Base-by-base conservation (phyloP, 1,140 invertebrate genomes). In the Oppia nitens region DNA sequence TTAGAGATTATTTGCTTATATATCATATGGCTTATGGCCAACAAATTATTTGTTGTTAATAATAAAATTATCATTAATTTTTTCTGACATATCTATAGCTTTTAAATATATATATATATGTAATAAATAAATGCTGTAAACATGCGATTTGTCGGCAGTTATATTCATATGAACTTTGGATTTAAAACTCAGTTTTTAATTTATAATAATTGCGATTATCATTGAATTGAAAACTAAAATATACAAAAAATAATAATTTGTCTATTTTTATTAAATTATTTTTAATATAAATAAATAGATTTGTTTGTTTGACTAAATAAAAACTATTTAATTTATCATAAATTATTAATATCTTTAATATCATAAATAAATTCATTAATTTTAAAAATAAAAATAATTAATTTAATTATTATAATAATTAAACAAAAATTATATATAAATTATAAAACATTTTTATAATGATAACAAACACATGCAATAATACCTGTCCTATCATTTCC, bases 121-220 rank as follows among this genome's bases (percentile, higher is more conserved):
- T 32, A 60, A 55, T 25, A 24, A 47, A 29, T 51, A 64, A 52
- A 29, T 23, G 32, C 25, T 14, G 9, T 59, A 20, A 9, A 60
- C 32, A 60, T 9, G 60, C 11, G 53, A 26, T 17, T 23, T 32
- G 53, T 62, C 45, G 14, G 14, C n/a, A n/a, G 14, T 47, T 14
- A n/a, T n/a, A 47, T 14, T 14, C 45, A 47, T 47, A 14, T 47
- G 14, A 47, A 47, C 14, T n/a, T 47, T 14, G 14, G n/a, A 47
- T 14, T 14, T 47, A 14, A 14, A 14, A 14, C 45, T 14, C 45
- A 14, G 14, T 47, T n/a, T n/a, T 14, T 47, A 47, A 47, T 14
- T 14, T 14, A 47, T n/a, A 47, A n/a, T n/a, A 47, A 47, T 14
- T 14, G n/a, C 14, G 14, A 14, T 14, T 14, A 14, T 14, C 14